Base-by-base conservation (phyloP, 2,797 vertebrate genomes). In the Pipistrellus kuhlii region DNA sequence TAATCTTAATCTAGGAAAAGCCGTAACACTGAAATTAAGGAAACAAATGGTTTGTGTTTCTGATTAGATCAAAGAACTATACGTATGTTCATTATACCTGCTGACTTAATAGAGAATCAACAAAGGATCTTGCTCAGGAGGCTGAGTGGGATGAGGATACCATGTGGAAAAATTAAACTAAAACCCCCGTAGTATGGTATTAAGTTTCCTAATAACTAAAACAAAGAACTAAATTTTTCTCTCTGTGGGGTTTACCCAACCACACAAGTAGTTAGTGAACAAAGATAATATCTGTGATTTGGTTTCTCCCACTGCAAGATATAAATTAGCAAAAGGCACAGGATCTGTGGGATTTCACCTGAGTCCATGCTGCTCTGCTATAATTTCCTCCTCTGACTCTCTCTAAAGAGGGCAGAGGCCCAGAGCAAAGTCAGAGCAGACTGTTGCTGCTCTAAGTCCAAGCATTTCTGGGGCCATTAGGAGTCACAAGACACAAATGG, bases 1-100 rank as follows among this genome's bases (percentile, higher is more conserved):
- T 14, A 48, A 38, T 20, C 30, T 89, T 84, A 93, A 73, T 44
- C 25, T 57, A 88, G 41, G 48, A 46, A 91, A 95, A 94, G 69
- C 4, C 14, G 48, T 85, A 75, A 84, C 6, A 71, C 23, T 18
- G 59, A n/a, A 62, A 90, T 88, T 64, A 75, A 87, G 68, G 59
- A 73, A 53, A 51, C 6, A 38, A 38, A 38, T 46, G 7, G 14
- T 80, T 66, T 84, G 41, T 51, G n/a, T 90, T 88, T 95, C 57
- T 8, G 27, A 21, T 75, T 27, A 90, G 32, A 91, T 11, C 64
- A 87, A 53, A 82, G 30, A 85, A 75, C 51, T 21, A 48, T 46
- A 57, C 51, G n/a, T 27, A 55, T 10, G 5, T 66, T 35, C n/a
- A 44, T 11, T 32, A 20, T 18, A 23, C 21, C 87, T 82, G 23